Evolutionary conservation across 2,113 vertebrate species (phyloP), one percentile per base, ranked within the genome.

Genomic region (Felis chaus): DNA sequence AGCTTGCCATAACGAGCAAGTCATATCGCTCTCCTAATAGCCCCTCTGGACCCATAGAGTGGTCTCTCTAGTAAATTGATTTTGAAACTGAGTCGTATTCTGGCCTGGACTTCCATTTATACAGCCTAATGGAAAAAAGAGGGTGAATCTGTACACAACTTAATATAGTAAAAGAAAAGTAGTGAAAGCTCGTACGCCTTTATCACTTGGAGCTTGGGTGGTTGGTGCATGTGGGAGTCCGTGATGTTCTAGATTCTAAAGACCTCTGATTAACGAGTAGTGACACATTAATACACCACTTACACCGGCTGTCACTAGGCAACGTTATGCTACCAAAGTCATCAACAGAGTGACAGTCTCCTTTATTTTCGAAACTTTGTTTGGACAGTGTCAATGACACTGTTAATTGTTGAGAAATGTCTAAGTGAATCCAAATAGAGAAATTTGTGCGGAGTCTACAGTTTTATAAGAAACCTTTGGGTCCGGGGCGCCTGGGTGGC

Each of bases 71-170:
- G 83, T 66, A 96, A 96, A 96, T 88, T 95, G 96, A 29, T 89
- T 97, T 96, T 81, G 96, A 97, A 96, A 89, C 80, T 95, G 96
- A 95, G 87, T 94, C 93, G 48, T 63, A 74, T 45, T 45, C 76
- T 94, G 92, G 41, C 95, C 80, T 80, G 61, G 87, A 80, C 87
- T 78, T 96, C 84, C 92, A 85, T 84, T 87, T 94, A 63, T 88
- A 53, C 19, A 76, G 69, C 94, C 87, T 91, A 91, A 76, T 91
- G 71, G 87, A 65, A 92, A 78, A 96, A 74, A 69, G 83, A 68
- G 23, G 39, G 5, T 29, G 1, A 31, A 29, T 87, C 45, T 66
- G 39, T 33, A 66, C 50, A 80, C 73, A 71, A 84, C 63, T 48
- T 86, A 78, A 27, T 15, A 41, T 36, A 80, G 83, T 27, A 68